These are phyloP conservation scores for Drosophila ananassae DNA, from an alignment of 1,140 invertebrate genomes.

Conservation along the genomic window DNA sequence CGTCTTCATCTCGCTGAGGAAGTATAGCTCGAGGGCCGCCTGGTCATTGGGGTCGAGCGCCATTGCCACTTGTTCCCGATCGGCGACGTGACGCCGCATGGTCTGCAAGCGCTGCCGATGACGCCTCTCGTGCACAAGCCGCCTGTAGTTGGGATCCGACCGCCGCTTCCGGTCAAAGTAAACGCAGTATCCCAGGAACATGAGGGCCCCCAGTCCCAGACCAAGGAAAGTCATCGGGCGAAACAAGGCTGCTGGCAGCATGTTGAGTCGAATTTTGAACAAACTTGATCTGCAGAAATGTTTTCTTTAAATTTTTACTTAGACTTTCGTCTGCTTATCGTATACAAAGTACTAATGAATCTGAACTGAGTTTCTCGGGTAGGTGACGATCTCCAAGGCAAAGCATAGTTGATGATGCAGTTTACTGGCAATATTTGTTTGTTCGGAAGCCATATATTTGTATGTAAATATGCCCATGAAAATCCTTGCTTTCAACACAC, in stretches of 20 bases:
- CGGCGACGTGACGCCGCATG: background rate
- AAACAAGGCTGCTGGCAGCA: background rate
- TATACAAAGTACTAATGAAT: background rate
- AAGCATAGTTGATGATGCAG: background rate
- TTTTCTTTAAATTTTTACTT: background rate
- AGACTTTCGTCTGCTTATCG: background rate
- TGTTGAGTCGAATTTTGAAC: background rate
- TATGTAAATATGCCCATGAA: too few species aligned
- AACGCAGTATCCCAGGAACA: slow-evolving; percentile 12
- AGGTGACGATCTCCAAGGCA: background rate
- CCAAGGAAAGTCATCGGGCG: background rate
- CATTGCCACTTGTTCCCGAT: background rate
- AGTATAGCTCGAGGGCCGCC: background rate
- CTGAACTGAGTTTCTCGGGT: background rate
- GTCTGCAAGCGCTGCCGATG: background rate
- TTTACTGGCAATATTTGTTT: too few species aligned
- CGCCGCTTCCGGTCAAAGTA: slow-evolving; percentile 24
- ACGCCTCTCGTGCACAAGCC: slow-evolving; percentile 10
- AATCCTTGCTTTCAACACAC: too few species aligned
- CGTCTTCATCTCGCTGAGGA: slow-evolving; percentile 4
- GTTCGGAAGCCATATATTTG: too few species aligned
- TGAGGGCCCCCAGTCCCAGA: slow-evolving; percentile 1
- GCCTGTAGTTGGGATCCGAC: slow-evolving; percentile 14
- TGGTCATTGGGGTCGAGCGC: background rate
- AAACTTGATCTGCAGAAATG: background rate